Base-by-base conservation (phyloP, 1,140 invertebrate genomes). In the Amphibalanus amphitrite region DNA sequence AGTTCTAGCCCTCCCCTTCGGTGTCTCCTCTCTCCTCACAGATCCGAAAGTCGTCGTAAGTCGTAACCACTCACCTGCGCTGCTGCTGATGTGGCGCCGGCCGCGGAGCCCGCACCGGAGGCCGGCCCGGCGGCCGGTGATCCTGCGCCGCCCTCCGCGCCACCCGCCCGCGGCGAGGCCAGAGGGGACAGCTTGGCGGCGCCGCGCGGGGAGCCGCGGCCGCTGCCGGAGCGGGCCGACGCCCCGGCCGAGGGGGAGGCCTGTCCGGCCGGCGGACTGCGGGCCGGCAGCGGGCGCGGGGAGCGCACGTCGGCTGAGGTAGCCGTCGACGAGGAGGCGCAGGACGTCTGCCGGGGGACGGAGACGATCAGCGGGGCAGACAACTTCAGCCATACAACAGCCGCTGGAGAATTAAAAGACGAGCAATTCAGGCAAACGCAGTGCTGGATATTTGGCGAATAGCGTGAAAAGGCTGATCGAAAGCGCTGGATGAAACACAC, bases 121-220 rank as follows among this genome's bases (percentile, higher is more conserved):
- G n/a, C n/a, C n/a, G n/a, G n/a, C n/a, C n/a, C n/a, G 65, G 65
- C 65, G 17, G 28, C 3, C 8, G 65, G 23, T n/a, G 28, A 10
- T 3, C 0, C 28, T n/a, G 28, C 28, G 17, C 8, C 65, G 15
- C 10, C 28, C 23, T 10, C 65, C 3, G 65, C 65, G 65, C 10
- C 26, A 17, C n/a, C n/a, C 23, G 65, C 65, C 3, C 65, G 65
- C 15, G n/a, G 65, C 65, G 65, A 67, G 65, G 65, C 17, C 3
- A 67, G 65, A n/a, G 65, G 65, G 3, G 65, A 67, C 65, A 10
- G 65, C n/a, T 59, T 59, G 65, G 26, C 65, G n/a, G 65, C 65
- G 15, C 47, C 47, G 65, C 65, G 65, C 3, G 65, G 65, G 10
- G 26, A 67, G 65, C 65, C 26, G n/a, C 65, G 65, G 8, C 65